These are phyloP conservation scores for Siniperca undulata DNA, from an alignment of 2,797 vertebrate species.

Conservation along the genomic window DNA sequence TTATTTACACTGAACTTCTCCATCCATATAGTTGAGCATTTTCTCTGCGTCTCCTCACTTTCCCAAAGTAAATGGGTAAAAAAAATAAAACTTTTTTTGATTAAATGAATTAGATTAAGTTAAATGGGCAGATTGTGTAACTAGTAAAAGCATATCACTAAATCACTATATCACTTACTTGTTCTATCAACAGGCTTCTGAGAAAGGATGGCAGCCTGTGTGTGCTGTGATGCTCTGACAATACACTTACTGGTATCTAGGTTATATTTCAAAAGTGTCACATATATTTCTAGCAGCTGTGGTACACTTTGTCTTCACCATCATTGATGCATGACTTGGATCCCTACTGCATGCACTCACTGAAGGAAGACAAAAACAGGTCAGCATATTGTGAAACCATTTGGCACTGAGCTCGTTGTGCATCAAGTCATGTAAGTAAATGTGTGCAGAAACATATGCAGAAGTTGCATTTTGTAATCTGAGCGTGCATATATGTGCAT, in stretches of 20 bases:
- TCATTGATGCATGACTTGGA: conserved; percentile 67
- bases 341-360: conserved; percentile 60
- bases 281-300: conserved; percentile 55
- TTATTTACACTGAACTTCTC: conserved; percentile 57
- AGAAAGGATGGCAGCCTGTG: not conserved
- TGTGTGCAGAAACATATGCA: conserved; percentile 45
- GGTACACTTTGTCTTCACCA: conserved; percentile 61
- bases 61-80: not conserved
- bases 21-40: conserved; percentile 28
- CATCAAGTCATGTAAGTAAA: conserved; percentile 37
- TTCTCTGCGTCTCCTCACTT: not conserved
- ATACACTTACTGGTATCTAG: conserved; percentile 17
- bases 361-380: conserved; percentile 71
- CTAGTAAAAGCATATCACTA: not conserved
- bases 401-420: conserved; percentile 60
- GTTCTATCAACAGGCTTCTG: conserved; percentile 10
- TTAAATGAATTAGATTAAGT: not conserved
- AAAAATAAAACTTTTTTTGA: too few species aligned
- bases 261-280: conserved; percentile 46
- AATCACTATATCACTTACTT: not conserved
- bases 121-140: not conserved
- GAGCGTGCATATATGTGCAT: conserved; percentile 5
- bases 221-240: conserved; percentile 22
- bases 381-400: conserved; percentile 79
- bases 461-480: conserved; percentile 34